phyloP scores from a whole-genome alignment of 35 echinoderm and acorn worm genomes.

The Apostichopus californicus region DNA sequence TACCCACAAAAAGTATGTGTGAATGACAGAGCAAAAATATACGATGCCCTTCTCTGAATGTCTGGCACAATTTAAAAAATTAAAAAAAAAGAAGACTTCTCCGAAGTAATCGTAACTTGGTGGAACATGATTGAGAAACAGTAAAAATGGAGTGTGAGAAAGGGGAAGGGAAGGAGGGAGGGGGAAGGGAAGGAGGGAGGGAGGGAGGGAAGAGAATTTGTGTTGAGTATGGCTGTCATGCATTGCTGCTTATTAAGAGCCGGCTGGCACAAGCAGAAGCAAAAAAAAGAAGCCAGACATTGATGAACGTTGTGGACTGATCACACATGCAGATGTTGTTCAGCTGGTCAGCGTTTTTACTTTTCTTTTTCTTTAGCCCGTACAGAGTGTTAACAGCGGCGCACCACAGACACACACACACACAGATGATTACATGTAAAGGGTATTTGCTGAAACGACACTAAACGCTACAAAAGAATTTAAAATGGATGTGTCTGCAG shows the following conservation, averaged over 20 bases:
- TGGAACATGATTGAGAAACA: conserved; percentile 21
- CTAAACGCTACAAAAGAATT: too few species aligned
- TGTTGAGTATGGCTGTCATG: conserved; percentile 43
- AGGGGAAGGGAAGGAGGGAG: background rate
- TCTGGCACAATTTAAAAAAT: background rate
- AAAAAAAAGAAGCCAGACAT: conserved; percentile 49
- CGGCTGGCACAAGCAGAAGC: conserved; percentile 41
- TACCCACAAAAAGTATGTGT: too few species aligned
- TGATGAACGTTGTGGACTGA: background rate
- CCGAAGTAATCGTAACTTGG: conserved; percentile 3
- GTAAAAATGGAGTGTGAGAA: background rate
- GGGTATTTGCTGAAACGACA: too few species aligned
- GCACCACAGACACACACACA: background rate
- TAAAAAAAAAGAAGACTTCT: background rate
- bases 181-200: background rate
- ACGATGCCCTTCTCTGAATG: too few species aligned
- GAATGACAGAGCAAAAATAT: too few species aligned
- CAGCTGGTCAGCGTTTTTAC: background rate
- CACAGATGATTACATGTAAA: background rate
- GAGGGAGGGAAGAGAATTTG: conserved; percentile 26
- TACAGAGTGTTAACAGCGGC: background rate
- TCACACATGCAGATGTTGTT: background rate
- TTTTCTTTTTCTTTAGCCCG: conserved; percentile 3
- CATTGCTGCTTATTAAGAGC: conserved; percentile 4
- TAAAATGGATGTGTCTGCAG: too few species aligned